Evolutionary conservation across 2,888 invertebrate genomes (phyloP), one percentile per base, ranked within the genome.

Genomic region (Aleiodes alternator): DNA sequence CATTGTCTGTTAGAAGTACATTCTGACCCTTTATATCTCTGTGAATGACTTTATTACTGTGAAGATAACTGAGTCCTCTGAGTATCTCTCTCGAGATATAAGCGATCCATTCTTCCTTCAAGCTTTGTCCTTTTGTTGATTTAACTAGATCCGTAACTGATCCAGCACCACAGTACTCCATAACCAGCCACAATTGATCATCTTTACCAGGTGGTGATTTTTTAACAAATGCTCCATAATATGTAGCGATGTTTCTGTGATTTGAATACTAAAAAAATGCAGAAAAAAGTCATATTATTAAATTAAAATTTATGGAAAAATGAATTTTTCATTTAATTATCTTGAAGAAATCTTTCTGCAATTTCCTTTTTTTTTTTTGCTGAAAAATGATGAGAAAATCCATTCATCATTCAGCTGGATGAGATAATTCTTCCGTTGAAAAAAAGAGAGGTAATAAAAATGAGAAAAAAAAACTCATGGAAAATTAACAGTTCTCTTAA

Each of bases 101-200:
- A 75, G 99, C 98, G 89, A 99, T 99, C 99, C 99, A 99, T 91
- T 99, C 99, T 91, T 99, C 99, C 91, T 98, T 99, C 84, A 99
- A 92, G 81, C 96, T 96, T 90, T 97, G 98, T 72, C 98, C 98
- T 91, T 99, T 99, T 80, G 98, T 99, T 80, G 98, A 98, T 92
- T 99, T 99, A 72, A 99, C 99, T 89, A 99, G 93, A 92, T 99
- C 99, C 81, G 99, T 99, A 76, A 99, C 98, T 74, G 98, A 98
- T 78, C 97, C 94, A 90, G 98, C 99, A 84, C 99, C 99, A 92
- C 99, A 99, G 90, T 99, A 99, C 91, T 99, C 99, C 99, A 99
- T 99, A 77, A 99, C 99, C 90, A 99, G 92, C 99, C 99, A 99
- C 77, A 99, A 92, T 90, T 99, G 99, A 91, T 99, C 99, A 91